Percentiles rank a stretch among this genome's conserved stretches.
Conservation (phyloP, 2,888 invertebrate genomes). For the Stenurella melanura region DNA sequence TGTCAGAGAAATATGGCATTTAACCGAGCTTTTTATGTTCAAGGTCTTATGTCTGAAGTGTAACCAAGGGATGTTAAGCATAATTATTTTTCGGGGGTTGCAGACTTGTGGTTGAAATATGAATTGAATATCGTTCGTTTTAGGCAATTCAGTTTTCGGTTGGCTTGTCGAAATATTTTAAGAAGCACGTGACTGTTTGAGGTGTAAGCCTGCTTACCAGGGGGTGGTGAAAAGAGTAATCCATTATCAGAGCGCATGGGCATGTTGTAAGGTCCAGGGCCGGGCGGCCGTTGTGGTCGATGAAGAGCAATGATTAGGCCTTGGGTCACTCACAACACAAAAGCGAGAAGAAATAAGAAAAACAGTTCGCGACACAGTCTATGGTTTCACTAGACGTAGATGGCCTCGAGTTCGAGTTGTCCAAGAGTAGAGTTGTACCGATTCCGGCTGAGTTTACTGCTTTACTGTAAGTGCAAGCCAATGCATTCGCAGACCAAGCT, state of each 20-base stretch:
- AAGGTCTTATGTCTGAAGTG: no score
- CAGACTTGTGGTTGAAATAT: no score
- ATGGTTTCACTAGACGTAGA: constrained; percentile 28
- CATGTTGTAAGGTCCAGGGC: constrained; percentile 64
- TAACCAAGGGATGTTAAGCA: no score
- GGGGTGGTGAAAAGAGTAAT: constrained; percentile 70
- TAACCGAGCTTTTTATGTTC: no score
- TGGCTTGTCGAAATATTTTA: background rate
- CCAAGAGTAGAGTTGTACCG: constrained; percentile 36
- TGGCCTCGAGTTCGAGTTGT: constrained; percentile 28
- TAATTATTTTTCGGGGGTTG: no score
- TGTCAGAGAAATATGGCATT: no score
- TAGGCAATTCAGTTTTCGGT: background rate
- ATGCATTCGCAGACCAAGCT: constrained; percentile 55
- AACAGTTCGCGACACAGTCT: constrained; percentile 30
- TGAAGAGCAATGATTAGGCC: constrained; percentile 68
- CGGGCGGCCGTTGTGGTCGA: constrained; percentile 59
- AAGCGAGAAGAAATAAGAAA: constrained; percentile 44
- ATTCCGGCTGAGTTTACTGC: constrained; percentile 44
- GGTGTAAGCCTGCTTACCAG: constrained; percentile 64
- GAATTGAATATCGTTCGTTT: background rate
- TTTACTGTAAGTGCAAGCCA: constrained; percentile 68
- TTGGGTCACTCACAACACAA: constrained; percentile 58
- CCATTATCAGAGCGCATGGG: constrained; percentile 72
- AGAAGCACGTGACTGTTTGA: constrained; percentile 4